Conservation (phyloP, 1,140 invertebrate genomes). For the Meloidogyne exigua region DNA sequence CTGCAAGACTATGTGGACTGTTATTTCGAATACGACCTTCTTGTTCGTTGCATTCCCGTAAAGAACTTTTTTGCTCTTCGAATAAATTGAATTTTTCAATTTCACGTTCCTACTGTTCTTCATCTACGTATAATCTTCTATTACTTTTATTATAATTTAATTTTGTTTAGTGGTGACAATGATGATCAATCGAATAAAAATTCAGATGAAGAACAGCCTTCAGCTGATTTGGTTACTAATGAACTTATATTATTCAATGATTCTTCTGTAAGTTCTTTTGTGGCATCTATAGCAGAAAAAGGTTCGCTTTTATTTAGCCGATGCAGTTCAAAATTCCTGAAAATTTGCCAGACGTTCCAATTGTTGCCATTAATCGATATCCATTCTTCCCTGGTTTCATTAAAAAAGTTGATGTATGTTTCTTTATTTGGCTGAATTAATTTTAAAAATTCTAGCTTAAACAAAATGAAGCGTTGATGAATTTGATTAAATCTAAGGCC, state of each 20-base stretch:
- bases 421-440: neutral
- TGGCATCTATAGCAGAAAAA: constrained; percentile 6
- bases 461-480: constrained; percentile 79
- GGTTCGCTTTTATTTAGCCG: constrained; percentile 24
- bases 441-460: constrained; percentile 65
- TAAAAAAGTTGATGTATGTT: constrained; percentile 85
- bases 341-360: constrained; percentile 88
- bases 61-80: neutral
- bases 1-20: neutral
- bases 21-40: neutral
- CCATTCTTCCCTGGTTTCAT: constrained; percentile 97
- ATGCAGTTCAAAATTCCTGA: constrained; percentile 78
- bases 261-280: neutral
- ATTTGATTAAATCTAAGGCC: constrained; percentile 9
- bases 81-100: neutral
- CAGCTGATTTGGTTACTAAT: neutral
- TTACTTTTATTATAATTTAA: neutral
- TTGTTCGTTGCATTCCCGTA: neutral
- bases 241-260: neutral
- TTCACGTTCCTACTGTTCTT: neutral
- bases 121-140: neutral
- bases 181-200: neutral
- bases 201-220: constrained; percentile 3
- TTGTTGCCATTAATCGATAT: constrained; percentile 87
- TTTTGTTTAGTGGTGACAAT: neutral